Base-by-base conservation (phyloP, 2,888 invertebrate species). In the Lumbricus terrestris region DNA sequence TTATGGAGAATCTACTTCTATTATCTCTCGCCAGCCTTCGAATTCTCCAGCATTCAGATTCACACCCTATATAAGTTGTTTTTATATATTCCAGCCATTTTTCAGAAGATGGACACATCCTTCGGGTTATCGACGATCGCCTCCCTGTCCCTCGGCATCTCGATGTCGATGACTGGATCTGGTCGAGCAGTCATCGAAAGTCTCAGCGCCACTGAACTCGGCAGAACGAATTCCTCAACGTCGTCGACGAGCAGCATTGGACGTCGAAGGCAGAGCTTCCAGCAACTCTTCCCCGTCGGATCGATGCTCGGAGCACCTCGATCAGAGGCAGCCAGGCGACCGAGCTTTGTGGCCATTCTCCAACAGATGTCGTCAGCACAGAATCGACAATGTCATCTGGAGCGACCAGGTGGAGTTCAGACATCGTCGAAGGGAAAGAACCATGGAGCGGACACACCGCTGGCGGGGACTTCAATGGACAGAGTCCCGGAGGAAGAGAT, bases 161-260 rank as follows among this genome's bases (percentile, higher is more conserved):
- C 92, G 83, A 92, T 92, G 92, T 92, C 92, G 42, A 92, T 92
- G 92, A 90, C 90, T 0, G 91, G 91, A n/a, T 90, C 91, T 1
- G 91, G 91, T 33, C 40, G 91, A 38, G 35, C 82, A 3, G 90
- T 90, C 37, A 90, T 90, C 37, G 37, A 83, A 13, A 90, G 82
- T 40, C 90, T 90, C 85, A 85, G 85, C 85, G 85, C 85, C 35
- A 85, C 85, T 18, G 85, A 85, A 8, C 85, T 85, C 18, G 20
- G 85, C 0, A 1, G 89, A 42, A 6, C 88, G n/a, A 1, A 40
- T 23, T 34, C 42, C 33, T 20, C 42, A 23, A 2, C 85, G 16
- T 34, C 42, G 18, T 20, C 42, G 23, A 15, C 85, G 34, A 18
- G 85, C 20, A 37, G 37, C 35, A 37, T 85, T 16, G 85, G 85